These are phyloP conservation scores for Chelonus insularis DNA, from an alignment of 1,140 invertebrate species.

Conservation along the genomic window DNA sequence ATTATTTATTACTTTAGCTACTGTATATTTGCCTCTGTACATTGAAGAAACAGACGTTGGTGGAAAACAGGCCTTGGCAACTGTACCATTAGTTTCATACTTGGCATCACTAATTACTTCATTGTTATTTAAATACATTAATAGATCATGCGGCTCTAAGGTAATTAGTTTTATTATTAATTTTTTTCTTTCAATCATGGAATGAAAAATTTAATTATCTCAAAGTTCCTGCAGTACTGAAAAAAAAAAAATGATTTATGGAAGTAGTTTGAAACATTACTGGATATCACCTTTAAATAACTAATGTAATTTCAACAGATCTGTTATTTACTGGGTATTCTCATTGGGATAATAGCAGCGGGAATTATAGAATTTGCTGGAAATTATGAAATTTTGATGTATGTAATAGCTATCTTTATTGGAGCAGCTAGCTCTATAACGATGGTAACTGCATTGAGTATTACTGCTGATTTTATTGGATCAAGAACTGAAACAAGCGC, in stretches of 20 bases:
- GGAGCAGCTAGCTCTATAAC: constrained; percentile 85
- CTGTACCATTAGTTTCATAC: constrained; percentile 84
- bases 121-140: constrained; percentile 73
- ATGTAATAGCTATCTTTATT: constrained; percentile 53
- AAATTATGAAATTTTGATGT: constrained; percentile 42
- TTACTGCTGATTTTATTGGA: constrained; percentile 90
- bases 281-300: too few relatives aligned
- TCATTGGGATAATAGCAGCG: constrained; percentile 49
- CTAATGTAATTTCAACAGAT: constrained; percentile 35
- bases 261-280: constrained; percentile 63
- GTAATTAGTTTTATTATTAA: constrained; percentile 55
- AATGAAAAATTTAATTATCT: too few relatives aligned
- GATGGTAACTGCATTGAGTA: constrained; percentile 85
- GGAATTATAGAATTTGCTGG: constrained; percentile 45
- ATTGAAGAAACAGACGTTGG: constrained; percentile 69
- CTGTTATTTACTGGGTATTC: constrained; percentile 49
- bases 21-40: constrained; percentile 86
- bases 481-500: constrained; percentile 85
- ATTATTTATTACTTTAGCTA: constrained; percentile 80
- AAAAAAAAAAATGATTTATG: constrained; percentile 40
- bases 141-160: constrained; percentile 62
- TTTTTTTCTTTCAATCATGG: too few relatives aligned
- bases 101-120: constrained; percentile 82
- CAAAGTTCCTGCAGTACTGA: constrained; percentile 44
- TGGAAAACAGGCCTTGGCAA: constrained; percentile 73